phyloP scores from a whole-genome alignment of 1,140 invertebrate genomes.

The Phthorimaea operculella region DNA sequence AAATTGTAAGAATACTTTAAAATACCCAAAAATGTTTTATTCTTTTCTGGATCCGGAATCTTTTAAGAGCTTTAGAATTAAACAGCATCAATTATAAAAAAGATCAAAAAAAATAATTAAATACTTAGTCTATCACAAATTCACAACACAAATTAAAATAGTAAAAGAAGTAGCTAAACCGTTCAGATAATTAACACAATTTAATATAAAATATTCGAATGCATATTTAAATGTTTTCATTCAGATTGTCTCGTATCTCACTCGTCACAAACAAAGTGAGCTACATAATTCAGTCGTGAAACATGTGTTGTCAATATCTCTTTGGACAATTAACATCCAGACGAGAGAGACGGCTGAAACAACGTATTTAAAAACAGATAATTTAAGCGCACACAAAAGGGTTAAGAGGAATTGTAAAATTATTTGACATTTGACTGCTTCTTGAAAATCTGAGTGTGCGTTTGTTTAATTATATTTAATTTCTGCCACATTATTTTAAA shows the following conservation, averaged over 20 bases:
- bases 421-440: neutral
- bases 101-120: too few relatives aligned
- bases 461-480: neutral
- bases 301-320: slow-evolving; percentile 62
- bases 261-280: slow-evolving; percentile 37
- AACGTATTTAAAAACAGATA: slow-evolving; percentile 45
- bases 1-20: too few relatives aligned
- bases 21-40: too few relatives aligned
- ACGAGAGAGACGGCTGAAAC: slow-evolving; percentile 41
- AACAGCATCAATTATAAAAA: too few relatives aligned
- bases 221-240: neutral
- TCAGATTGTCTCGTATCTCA: slow-evolving; percentile 54
- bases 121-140: too few relatives aligned
- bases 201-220: neutral
- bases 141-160: too few relatives aligned
- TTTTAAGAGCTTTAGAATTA: too few relatives aligned
- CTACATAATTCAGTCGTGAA: slow-evolving; percentile 46
- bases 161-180: too few relatives aligned
- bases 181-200: too few relatives aligned
- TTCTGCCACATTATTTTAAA: neutral
- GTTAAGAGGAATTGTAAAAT: neutral
- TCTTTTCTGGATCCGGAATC: too few relatives aligned
- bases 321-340: slow-evolving; percentile 59
- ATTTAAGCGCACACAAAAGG: slow-evolving; percentile 26
- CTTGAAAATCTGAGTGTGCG: neutral